Percentiles rank a stretch among this genome's conserved stretches.
phyloP scores from a whole-genome alignment of 1,140 invertebrate genomes.

The Cyclina sinensis region DNA sequence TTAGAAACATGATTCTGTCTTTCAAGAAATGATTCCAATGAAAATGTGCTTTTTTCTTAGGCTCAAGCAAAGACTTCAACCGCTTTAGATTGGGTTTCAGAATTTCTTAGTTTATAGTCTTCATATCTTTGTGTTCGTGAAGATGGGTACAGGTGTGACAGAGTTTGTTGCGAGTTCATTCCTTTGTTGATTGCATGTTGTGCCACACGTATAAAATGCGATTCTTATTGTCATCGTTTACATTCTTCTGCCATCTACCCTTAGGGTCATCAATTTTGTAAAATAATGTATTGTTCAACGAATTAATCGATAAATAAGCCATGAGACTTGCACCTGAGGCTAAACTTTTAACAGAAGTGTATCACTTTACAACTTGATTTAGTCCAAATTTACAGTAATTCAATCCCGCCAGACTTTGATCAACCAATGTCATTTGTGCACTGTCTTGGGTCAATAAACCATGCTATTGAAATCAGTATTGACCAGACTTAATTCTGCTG shows the following conservation, averaged over 20 bases:
- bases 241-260: not conserved
- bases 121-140: not conserved
- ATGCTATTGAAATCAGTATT: not conserved
- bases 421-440: not conserved
- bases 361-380: conserved; percentile 24
- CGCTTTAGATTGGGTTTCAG: not conserved
- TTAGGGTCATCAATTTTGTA: conserved; percentile 37
- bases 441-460: not conserved
- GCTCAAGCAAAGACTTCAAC: no score
- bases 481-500: conserved; percentile 5
- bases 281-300: conserved; percentile 33
- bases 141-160: conserved; percentile 19
- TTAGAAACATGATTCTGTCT: no score
- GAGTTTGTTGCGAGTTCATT: conserved; percentile 1
- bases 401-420: not conserved
- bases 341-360: not conserved
- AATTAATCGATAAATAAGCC: conserved; percentile 51
- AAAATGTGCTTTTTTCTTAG: no score
- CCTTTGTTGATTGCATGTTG: not conserved
- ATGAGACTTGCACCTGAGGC: conserved; percentile 3
- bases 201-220: not conserved
- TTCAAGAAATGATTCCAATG: no score
- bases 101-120: not conserved
- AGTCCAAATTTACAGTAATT: conserved; percentile 2
- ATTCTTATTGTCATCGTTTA: not conserved